Conservation (phyloP, 2,888 invertebrate species). For the Thereva nobilitata region DNA sequence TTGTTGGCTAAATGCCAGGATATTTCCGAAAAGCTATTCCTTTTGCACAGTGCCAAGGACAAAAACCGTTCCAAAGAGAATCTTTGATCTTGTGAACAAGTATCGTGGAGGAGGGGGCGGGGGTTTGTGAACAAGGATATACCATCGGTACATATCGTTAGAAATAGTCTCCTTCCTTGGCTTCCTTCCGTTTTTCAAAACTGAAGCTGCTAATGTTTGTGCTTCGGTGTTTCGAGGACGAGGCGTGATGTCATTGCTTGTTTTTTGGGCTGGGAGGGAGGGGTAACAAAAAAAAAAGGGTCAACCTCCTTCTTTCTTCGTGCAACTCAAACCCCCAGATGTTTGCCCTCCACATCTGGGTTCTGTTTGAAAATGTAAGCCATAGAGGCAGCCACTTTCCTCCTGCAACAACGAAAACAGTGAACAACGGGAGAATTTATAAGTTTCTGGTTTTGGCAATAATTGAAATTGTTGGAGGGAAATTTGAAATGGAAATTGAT, state of each 20-base stretch:
- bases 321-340: too few species aligned
- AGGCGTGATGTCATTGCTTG: too few species aligned
- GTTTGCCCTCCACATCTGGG: not conserved
- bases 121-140: not conserved
- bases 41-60: conserved; percentile 15
- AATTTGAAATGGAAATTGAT: conserved; percentile 27
- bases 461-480: conserved; percentile 29
- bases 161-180: too few species aligned
- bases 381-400: not conserved
- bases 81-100: conserved; percentile 9
- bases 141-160: too few species aligned
- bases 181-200: too few species aligned
- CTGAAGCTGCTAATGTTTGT: too few species aligned
- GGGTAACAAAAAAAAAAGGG: too few species aligned
- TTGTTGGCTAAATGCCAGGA: conserved; percentile 17
- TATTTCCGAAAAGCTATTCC: conserved; percentile 12
- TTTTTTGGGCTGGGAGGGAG: too few species aligned
- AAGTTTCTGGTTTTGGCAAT: conserved; percentile 26
- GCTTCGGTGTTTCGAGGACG: too few species aligned
- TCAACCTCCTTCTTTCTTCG: too few species aligned
- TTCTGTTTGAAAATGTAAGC: conserved; percentile 2
- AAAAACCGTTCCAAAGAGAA: conserved; percentile 5
- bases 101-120: not conserved
- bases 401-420: not conserved
- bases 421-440: conserved; percentile 11